These are phyloP conservation scores for Platycercus adscitus DNA, from an alignment of 2,113 vertebrate species.

Conservation along the genomic window DNA sequence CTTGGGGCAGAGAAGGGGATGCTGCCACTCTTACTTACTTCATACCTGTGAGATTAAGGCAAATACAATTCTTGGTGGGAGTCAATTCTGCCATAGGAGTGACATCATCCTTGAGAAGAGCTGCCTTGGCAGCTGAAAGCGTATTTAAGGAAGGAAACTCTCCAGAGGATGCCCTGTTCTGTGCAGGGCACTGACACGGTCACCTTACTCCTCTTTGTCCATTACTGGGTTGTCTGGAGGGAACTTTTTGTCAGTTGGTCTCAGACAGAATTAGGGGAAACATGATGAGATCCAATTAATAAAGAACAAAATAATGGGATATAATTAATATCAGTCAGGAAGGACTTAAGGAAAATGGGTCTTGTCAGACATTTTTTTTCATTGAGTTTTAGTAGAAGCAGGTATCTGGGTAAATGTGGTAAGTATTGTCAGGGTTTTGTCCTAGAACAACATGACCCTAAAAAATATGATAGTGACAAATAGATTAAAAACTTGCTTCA, in stretches of 20 bases:
- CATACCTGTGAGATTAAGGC: neutral
- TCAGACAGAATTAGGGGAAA: neutral
- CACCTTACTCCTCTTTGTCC: neutral
- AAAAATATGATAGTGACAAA: neutral
- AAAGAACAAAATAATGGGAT: neutral
- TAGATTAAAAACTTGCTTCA: neutral
- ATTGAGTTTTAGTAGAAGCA: neutral
- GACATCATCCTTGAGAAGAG: neutral
- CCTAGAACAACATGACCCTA: slow-evolving; percentile 47
- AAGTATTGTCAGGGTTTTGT: neutral
- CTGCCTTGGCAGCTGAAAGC: neutral
- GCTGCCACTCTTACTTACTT: fast-evolving
- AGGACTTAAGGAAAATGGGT: slow-evolving; percentile 22
- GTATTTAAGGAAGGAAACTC: neutral
- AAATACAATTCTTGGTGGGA: neutral
- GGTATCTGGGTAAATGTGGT: neutral
- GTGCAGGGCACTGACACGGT: fast-evolving
- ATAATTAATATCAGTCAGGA: slow-evolving; percentile 19
- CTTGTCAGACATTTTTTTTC: neutral
- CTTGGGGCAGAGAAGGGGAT: neutral
- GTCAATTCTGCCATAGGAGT: neutral
- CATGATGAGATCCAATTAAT: slow-evolving; percentile 31
- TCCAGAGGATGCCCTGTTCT: neutral
- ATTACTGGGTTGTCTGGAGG: neutral
- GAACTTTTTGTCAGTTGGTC: neutral